Conservation (phyloP, 2,888 invertebrate genomes). For the Lepeophtheirus nordmannii region DNA sequence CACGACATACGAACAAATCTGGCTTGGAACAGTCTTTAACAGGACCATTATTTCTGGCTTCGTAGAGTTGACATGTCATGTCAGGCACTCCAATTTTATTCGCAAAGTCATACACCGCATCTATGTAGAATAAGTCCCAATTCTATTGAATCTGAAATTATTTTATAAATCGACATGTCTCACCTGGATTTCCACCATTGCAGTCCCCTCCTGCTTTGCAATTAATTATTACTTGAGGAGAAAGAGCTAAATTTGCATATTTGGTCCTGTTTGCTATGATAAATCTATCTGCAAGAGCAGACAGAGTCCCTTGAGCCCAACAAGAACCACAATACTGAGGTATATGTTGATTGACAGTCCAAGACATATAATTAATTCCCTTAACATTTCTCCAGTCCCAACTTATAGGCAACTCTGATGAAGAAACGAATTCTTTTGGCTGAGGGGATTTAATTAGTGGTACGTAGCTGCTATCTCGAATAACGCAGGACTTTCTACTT, state of each 20-base stretch:
- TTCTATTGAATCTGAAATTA: neutral
- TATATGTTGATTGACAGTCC: slow-evolving; percentile 25
- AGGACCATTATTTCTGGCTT: slow-evolving; percentile 17
- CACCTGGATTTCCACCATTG: slow-evolving; percentile 19
- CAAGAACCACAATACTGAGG: slow-evolving; percentile 24
- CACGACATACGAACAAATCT: slow-evolving; percentile 13
- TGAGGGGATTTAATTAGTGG: slow-evolving; percentile 4
- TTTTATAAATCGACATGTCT: neutral
- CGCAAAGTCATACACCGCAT: slow-evolving; percentile 16
- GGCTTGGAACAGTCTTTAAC: slow-evolving; percentile 21
- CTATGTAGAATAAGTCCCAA: neutral
- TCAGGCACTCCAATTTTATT: slow-evolving; percentile 20
- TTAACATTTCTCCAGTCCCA: slow-evolving; percentile 25
- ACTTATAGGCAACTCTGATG: slow-evolving; percentile 3
- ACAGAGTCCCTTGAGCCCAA: slow-evolving; percentile 23
- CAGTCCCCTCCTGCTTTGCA: slow-evolving; percentile 23
- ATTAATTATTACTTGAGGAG: slow-evolving; percentile 21
- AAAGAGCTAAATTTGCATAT: slow-evolving; percentile 21
- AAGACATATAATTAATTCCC: slow-evolving; percentile 22
- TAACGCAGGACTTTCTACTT: neutral
- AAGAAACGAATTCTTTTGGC: slow-evolving; percentile 3
- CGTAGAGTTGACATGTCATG: slow-evolving; percentile 22
- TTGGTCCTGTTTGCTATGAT: slow-evolving; percentile 16
- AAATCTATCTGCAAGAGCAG: slow-evolving; percentile 22
- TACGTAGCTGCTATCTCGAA: neutral